A percentile compares a stretch with the other conserved stretches of the same genome.
Evolutionary conservation across 2,888 invertebrate species (phyloP).

Genomic region (Andrena praecox): DNA sequence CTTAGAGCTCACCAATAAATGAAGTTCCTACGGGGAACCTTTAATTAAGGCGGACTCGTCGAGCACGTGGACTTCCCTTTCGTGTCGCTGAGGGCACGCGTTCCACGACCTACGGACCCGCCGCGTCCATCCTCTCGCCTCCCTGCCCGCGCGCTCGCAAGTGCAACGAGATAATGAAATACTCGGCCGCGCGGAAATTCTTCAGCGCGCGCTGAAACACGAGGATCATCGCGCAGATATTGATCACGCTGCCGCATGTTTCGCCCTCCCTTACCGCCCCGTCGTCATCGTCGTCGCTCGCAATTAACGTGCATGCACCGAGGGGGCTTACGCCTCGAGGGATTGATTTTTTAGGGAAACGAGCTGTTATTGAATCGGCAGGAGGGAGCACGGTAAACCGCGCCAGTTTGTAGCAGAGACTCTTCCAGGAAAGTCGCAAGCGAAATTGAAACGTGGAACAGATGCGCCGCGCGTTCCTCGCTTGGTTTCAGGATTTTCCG

Average conservation of each 20-base stretch:
- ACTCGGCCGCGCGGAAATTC: constrained; percentile 28
- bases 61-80: constrained; percentile 41
- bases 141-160: constrained; percentile 30
- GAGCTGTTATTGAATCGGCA: constrained; percentile 5
- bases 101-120: constrained; percentile 44
- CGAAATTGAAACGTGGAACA: constrained; percentile 6
- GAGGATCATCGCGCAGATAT: constrained; percentile 43
- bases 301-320: constrained; percentile 17
- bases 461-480: too few relatives aligned
- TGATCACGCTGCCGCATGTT: constrained; percentile 32
- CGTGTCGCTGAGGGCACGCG: constrained; percentile 57
- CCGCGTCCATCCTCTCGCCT: constrained; percentile 1
- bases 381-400: neutral
- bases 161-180: constrained; percentile 59
- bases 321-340: constrained; percentile 6
- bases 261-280: neutral
- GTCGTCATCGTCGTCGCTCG: constrained; percentile 1
- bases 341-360: constrained; percentile 36
- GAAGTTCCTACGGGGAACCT: constrained; percentile 65
- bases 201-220: constrained; percentile 25
- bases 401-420: neutral
- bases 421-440: constrained; percentile 10
- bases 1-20: constrained; percentile 58
- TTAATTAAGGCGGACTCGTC: constrained; percentile 63
- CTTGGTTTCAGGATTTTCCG: too few relatives aligned